Evolutionary conservation across 2,888 invertebrate species (phyloP).

Genomic region (Catocala fraxini): DNA sequence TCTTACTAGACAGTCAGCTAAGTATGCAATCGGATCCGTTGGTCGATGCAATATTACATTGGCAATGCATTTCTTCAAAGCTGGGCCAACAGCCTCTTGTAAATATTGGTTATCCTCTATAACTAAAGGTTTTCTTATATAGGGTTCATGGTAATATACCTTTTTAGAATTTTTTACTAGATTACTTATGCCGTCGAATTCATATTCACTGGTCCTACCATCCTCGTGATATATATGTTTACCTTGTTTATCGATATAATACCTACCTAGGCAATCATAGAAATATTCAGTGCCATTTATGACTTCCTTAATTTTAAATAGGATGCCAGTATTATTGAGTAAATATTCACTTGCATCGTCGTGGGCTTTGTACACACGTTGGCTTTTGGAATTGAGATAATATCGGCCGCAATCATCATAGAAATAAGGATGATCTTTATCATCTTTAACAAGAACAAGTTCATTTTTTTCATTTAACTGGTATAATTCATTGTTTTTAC

Average conservation of each 20-base stretch:
- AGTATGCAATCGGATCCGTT: conserved; percentile 56
- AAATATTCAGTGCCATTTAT: conserved; percentile 47
- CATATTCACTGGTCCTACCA: conserved; percentile 43
- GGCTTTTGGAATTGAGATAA: conserved; percentile 40
- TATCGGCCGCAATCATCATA: conserved; percentile 62
- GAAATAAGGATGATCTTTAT: conserved; percentile 54
- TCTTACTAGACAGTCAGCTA: conserved; percentile 54
- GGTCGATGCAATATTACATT: conserved; percentile 61
- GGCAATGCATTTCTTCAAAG: conserved; percentile 59
- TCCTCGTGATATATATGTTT: conserved; percentile 49
- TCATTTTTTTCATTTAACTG: conserved; percentile 53
- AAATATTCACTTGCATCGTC: conserved; percentile 53
- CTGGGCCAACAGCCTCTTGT: conserved; percentile 51
- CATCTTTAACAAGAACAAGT: conserved; percentile 51
- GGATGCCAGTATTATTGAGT: conserved; percentile 37
- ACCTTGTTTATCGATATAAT: conserved; percentile 46
- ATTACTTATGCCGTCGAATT: conserved; percentile 54
- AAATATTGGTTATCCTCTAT: conserved; percentile 56
- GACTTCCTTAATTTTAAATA: conserved; percentile 52
- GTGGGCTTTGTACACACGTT: conserved; percentile 53
- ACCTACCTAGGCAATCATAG: conserved; percentile 57
- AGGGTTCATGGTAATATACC: conserved; percentile 15
- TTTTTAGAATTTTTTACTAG: conserved; percentile 41
- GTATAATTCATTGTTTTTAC: conserved; percentile 39
- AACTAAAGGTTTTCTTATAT: conserved; percentile 42